A percentile compares a stretch with the other conserved stretches of the same genome.
phyloP scores from a whole-genome alignment of 2,797 vertebrate species.

The Xerus rutilus region DNA sequence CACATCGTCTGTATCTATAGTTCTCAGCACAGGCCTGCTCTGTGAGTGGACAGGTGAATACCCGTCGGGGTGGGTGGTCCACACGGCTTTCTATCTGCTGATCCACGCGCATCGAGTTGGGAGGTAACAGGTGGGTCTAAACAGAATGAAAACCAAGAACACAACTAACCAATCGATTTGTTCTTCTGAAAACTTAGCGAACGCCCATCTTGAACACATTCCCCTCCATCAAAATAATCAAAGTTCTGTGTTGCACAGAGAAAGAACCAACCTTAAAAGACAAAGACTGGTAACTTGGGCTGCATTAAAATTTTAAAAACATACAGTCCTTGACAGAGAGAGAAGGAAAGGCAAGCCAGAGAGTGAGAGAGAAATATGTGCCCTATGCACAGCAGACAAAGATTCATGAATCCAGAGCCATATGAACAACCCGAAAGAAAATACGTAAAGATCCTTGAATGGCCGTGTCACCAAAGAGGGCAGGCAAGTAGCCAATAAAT shows the following conservation, averaged over 20 bases:
- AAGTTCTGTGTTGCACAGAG: constrained; percentile 65
- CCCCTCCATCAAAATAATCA: constrained; percentile 78
- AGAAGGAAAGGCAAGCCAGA: neutral
- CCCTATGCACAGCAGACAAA: too few relatives aligned
- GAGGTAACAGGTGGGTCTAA: neutral
- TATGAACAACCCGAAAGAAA: neutral
- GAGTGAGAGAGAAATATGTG: neutral
- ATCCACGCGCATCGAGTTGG: neutral
- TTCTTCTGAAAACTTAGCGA: constrained; percentile 54
- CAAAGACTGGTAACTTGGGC: neutral
- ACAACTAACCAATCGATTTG: constrained; percentile 65
- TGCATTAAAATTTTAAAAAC: neutral
- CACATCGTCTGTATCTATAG: neutral
- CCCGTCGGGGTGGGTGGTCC: neutral
- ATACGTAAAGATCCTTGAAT: neutral
- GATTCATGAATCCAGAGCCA: neutral
- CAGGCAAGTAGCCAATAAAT: rapidly evolving
- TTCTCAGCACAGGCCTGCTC: neutral
- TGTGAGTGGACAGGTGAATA: neutral
- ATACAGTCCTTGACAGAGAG: neutral
- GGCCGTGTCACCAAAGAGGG: neutral
- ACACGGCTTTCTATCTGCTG: rapidly evolving
- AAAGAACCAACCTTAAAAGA: neutral
- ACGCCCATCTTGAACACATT: neutral
- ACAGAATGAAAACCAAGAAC: neutral